These are phyloP conservation scores for Lysandra bellargus DNA, from an alignment of 2,888 invertebrate genomes.

Conservation along the genomic window DNA sequence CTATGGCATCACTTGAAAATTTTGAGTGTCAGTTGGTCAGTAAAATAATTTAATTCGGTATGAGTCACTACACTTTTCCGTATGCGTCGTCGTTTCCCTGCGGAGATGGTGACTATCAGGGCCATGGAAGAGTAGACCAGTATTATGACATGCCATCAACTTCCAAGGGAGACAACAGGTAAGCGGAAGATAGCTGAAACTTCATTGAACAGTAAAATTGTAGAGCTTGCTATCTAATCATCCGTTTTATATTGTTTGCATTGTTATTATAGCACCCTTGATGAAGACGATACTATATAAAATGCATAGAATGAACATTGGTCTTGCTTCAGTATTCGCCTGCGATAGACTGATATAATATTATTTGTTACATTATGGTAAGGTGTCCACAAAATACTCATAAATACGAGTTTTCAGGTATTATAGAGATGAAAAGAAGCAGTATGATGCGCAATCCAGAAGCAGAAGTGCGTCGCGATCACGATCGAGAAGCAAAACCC, in stretches of 20 bases:
- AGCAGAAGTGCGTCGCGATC: slow-evolving; percentile 35
- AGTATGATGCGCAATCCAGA: slow-evolving; percentile 52
- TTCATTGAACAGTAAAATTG: no score
- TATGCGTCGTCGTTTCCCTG: slow-evolving; percentile 55
- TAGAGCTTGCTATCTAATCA: no score
- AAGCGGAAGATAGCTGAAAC: neutral
- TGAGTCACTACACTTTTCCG: slow-evolving; percentile 42
- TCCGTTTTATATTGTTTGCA: no score
- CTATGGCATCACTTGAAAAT: slow-evolving; percentile 32
- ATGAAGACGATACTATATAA: no score
- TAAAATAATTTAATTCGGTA: slow-evolving; percentile 34
- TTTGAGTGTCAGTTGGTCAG: slow-evolving; percentile 33
- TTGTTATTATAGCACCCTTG: no score
- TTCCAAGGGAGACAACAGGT: slow-evolving; percentile 9
- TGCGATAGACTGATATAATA: no score
- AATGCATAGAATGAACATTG: no score
- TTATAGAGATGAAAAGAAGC: neutral
- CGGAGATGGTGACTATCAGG: slow-evolving; percentile 55
- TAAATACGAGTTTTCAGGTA: neutral
- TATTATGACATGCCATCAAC: slow-evolving; percentile 51
- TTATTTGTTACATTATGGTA: neutral
- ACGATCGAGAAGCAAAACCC: slow-evolving; percentile 45
- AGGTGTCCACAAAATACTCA: neutral
- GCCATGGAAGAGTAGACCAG: slow-evolving; percentile 67
- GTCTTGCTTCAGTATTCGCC: no score